Conservation (phyloP, 2,113 vertebrate species). For the Cheirogaleus medius region DNA sequence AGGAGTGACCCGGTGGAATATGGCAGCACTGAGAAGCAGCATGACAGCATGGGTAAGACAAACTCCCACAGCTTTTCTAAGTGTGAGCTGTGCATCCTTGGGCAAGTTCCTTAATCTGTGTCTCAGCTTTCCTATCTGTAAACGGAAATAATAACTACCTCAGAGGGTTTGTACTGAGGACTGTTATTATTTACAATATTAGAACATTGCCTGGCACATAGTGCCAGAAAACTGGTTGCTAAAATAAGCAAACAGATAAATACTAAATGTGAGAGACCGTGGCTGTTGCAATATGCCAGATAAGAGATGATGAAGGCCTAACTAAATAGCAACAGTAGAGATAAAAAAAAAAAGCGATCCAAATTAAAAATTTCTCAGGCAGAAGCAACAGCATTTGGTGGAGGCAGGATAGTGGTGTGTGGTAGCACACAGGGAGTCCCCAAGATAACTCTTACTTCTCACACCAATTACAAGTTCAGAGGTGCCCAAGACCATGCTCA, state of each 20-base stretch:
- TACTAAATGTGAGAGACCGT: not conserved
- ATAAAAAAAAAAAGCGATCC: not conserved
- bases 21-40: not conserved
- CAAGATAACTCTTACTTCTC: not conserved
- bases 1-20: not conserved
- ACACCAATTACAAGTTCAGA: not conserved
- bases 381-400: not conserved
- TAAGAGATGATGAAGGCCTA: not conserved
- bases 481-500: not conserved
- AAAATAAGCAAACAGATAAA: not conserved
- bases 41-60: not conserved
- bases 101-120: not conserved
- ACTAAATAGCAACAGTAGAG: not conserved
- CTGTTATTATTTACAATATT: not conserved
- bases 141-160: not conserved
- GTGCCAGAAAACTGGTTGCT: not conserved
- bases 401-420: not conserved
- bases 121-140: not conserved
- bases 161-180: not conserved
- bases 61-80: not conserved
- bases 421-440: not conserved
- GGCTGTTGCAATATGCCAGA: not conserved
- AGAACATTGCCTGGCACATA: not conserved
- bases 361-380: not conserved
- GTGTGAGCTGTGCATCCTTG: not conserved